Evolutionary conservation across 1,140 invertebrate genomes (phyloP).

Genomic region (Eupeodes corollae): DNA sequence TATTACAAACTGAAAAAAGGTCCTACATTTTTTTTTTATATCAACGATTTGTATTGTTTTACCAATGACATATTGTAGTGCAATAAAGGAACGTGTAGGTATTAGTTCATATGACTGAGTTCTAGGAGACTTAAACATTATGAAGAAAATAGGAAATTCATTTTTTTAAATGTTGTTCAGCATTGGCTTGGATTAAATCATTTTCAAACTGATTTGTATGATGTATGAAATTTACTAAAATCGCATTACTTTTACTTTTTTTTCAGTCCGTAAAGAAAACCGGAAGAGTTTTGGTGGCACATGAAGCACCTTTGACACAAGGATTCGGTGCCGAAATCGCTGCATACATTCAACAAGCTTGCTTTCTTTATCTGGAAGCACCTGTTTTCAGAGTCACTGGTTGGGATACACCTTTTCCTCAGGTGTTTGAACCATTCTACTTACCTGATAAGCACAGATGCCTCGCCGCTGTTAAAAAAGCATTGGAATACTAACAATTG

Average conservation of each 20-base stretch:
- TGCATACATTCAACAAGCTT: slow-evolving; percentile 85
- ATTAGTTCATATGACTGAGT: too few species aligned
- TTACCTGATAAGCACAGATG: slow-evolving; percentile 90
- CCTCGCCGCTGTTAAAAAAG: slow-evolving; percentile 65
- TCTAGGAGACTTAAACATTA: too few species aligned
- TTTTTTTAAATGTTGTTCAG: too few species aligned
- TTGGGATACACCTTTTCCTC: slow-evolving; percentile 97
- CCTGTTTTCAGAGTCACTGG: slow-evolving; percentile 84
- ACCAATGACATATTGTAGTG: too few species aligned
- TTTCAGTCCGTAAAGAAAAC: slow-evolving; percentile 91
- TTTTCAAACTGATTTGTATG: too few species aligned
- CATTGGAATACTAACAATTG: too few species aligned
- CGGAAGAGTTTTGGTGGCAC: slow-evolving; percentile 78
- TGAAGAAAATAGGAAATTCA: too few species aligned
- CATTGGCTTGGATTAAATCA: too few species aligned
- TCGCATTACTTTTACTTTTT: background rate
- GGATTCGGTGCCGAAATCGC: slow-evolving; percentile 97
- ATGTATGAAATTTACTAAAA: background rate
- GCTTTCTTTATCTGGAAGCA: slow-evolving; percentile 90
- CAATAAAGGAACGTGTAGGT: too few species aligned
- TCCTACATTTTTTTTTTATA: too few species aligned
- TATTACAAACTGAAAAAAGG: too few species aligned
- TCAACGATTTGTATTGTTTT: too few species aligned
- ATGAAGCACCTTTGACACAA: slow-evolving; percentile 90
- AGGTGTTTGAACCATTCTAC: slow-evolving; percentile 92